Conservation (phyloP, 1,140 invertebrate genomes). For the Drosophila punjabiensis region DNA sequence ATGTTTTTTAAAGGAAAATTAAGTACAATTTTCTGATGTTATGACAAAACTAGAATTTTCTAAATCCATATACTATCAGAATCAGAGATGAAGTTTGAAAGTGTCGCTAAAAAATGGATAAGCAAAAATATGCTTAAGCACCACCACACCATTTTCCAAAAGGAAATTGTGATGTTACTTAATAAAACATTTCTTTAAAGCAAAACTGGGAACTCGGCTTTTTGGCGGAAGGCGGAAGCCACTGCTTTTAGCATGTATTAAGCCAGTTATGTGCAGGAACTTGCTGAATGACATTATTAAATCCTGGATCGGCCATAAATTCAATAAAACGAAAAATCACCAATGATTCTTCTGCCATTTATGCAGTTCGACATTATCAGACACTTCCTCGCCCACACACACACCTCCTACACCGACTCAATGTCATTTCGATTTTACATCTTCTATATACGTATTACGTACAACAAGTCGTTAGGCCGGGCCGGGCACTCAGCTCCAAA, state of each 20-base stretch:
- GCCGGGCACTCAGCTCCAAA: slow-evolving; percentile 64
- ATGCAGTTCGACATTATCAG: slow-evolving; percentile 62
- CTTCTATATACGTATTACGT: slow-evolving; percentile 39
- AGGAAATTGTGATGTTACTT: background rate
- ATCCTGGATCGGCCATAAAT: slow-evolving; percentile 44
- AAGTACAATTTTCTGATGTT: no score
- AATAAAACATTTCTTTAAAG: slow-evolving; percentile 3
- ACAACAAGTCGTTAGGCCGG: slow-evolving; percentile 74
- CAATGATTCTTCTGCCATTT: slow-evolving; percentile 58
- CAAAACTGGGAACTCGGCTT: no score
- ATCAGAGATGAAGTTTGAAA: no score
- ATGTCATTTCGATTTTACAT: slow-evolving; percentile 73
- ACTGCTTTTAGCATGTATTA: slow-evolving; percentile 9
- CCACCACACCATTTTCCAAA: background rate
- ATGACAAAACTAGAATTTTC: no score
- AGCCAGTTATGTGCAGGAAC: slow-evolving; percentile 26
- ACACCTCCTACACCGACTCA: slow-evolving; percentile 17
- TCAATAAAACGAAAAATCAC: slow-evolving; percentile 65
- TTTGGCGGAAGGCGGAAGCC: slow-evolving; percentile 8
- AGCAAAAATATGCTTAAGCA: no score
- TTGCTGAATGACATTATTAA: slow-evolving; percentile 44
- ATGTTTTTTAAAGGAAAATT: no score
- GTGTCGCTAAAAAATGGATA: no score
- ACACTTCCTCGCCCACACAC: slow-evolving; percentile 18
- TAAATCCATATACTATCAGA: no score